Evolutionary conservation across 2,113 vertebrate genomes (phyloP), one percentile per base, ranked within the genome.

Genomic region (Heliornis fulica): DNA sequence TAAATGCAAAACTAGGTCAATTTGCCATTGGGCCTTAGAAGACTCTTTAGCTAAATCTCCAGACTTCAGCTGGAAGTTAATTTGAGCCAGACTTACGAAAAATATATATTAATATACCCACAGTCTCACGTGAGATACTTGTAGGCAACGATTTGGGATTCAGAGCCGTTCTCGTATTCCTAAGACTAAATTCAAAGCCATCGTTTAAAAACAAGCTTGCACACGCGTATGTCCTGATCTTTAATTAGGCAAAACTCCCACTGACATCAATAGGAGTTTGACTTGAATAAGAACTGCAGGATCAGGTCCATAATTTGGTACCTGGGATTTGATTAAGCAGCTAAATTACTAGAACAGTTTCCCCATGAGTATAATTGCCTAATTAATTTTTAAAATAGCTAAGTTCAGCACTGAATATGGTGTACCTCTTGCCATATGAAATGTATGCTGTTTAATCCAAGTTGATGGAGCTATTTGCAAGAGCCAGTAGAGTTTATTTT

Each of bases 341-440:
- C 91, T 96, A 90, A 97, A 95, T 91, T 95, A 90, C 87, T 90
- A 95, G 81, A 96, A 87, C 94, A 79, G 65, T 96, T 96, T 97
- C 85, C 79, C 84, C 89, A 69, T 85, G 94, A 95, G 88, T 85
- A 95, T 95, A 97, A 96, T 95, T 96, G 95, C 87, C 92, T 96
- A 95, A 94, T 96, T 97, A 95, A 97, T 97, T 95, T 97, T 97
- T 94, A 82, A 97, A 93, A 97, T 97, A 87, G 86, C 91, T 77
- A 88, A 95, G 88, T 95, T 97, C 83, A 95, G 96, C 90, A 40
- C 93, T 76, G 88, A 83, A 76, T 89, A 45, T 75, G 65, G 88
- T 69, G 65, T 65, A 92, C 92, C 80, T 92, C 77, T 89, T 93
- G 89, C 89, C 72, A 72, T n/a, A 23, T 21, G 53, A 93, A 90